Percentiles rank a stretch among this genome's conserved stretches.
Conservation (phyloP, 1,140 invertebrate genomes). For the Capitella teleta region DNA sequence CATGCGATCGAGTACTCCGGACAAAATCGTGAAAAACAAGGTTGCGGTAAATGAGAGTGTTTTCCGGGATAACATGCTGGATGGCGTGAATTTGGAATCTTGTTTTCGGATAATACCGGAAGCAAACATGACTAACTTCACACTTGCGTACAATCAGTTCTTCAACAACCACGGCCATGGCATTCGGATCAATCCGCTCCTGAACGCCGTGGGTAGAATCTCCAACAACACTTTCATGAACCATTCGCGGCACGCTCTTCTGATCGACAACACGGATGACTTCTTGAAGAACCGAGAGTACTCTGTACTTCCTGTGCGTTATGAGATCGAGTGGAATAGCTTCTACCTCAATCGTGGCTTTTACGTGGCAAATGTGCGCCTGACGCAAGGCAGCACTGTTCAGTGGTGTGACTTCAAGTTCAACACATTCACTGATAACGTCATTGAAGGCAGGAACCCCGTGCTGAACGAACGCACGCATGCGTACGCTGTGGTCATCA, state of each 20-base stretch:
- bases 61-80: constrained; percentile 27
- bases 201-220: constrained; percentile 36
- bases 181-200: constrained; percentile 29
- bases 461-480: constrained; percentile 58
- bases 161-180: constrained; percentile 29
- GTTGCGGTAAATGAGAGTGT: constrained; percentile 30
- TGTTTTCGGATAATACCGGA: constrained; percentile 15
- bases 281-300: constrained; percentile 41
- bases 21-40: too few relatives aligned
- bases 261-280: constrained; percentile 70
- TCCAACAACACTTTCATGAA: constrained; percentile 66
- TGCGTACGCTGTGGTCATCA: constrained; percentile 78
- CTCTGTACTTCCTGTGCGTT: constrained; percentile 30
- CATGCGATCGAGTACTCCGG: too few relatives aligned
- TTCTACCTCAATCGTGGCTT: constrained; percentile 75
- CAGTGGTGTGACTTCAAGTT: constrained; percentile 76
- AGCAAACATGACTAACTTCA: constrained; percentile 27
- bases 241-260: constrained; percentile 68
- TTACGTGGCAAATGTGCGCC: constrained; percentile 74
- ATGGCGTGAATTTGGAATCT: constrained; percentile 34
- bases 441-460: constrained; percentile 71
- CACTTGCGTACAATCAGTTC: constrained; percentile 31
- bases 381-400: constrained; percentile 69
- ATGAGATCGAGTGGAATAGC: constrained; percentile 75
- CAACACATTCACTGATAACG: constrained; percentile 79